Evolutionary conservation across 2,797 vertebrate species (phyloP).

Genomic region (Cossypha polioptera): DNA sequence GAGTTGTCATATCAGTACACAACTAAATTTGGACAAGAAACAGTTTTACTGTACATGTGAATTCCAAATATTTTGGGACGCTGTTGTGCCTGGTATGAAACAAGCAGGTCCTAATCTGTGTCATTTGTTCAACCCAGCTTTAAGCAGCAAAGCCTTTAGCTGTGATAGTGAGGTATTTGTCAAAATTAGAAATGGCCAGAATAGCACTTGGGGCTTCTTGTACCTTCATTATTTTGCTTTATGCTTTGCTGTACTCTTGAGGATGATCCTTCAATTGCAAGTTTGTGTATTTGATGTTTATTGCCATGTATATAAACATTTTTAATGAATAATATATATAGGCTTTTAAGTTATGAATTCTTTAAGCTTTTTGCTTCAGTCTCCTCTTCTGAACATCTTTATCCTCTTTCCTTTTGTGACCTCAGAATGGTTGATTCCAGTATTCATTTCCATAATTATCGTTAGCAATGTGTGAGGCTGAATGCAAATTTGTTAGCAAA

Average conservation of each 20-base stretch:
- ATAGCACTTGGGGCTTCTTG: background rate
- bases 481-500: conserved; percentile 19
- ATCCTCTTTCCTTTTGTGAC: background rate
- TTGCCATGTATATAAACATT: background rate
- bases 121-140: fast-evolving
- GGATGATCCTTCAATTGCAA: background rate
- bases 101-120: fast-evolving
- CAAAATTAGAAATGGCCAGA: background rate
- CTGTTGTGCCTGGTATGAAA: background rate
- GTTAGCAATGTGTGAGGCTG: background rate
- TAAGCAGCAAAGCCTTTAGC: background rate
- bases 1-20: fast-evolving
- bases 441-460: background rate
- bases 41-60: background rate
- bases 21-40: background rate
- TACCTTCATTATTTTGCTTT: background rate
- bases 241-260: background rate
- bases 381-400: background rate
- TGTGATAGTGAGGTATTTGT: background rate
- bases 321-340: background rate
- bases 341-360: background rate
- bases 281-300: background rate
- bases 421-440: background rate
- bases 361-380: background rate
- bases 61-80: fast-evolving